phyloP scores from a whole-genome alignment of 2,113 vertebrate genomes.

The Pluvianellus socialis region DNA sequence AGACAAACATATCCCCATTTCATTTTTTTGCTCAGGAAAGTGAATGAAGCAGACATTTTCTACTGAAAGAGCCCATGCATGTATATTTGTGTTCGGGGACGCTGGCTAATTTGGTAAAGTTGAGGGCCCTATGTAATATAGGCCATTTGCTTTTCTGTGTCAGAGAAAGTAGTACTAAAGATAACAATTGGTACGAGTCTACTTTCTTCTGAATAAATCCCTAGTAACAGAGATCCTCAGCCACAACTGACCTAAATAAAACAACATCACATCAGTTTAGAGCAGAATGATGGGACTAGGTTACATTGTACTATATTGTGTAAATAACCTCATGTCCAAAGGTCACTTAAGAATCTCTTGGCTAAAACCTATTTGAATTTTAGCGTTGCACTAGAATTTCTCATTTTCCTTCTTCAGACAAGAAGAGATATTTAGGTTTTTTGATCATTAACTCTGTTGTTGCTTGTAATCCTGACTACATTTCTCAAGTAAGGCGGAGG shows the following conservation, averaged over 20 bases:
- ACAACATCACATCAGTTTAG: neutral
- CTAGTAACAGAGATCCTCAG: neutral
- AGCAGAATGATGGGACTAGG: neutral
- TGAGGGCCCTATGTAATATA: neutral
- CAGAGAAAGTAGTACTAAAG: neutral
- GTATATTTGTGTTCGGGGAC: rapidly evolving
- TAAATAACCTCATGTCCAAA: neutral
- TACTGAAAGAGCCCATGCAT: neutral
- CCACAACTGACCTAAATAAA: neutral
- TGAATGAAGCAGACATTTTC: neutral
- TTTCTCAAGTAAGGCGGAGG: neutral
- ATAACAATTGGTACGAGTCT: neutral
- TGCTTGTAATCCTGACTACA: neutral
- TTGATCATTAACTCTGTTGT: neutral
- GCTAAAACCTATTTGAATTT: neutral
- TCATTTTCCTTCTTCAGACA: neutral
- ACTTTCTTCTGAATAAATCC: neutral
- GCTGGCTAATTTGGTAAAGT: neutral
- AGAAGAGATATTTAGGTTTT: neutral
- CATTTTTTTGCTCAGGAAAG: neutral
- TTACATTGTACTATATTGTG: neutral
- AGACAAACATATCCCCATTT: rapidly evolving
- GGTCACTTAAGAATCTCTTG: neutral
- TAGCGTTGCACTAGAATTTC: neutral
- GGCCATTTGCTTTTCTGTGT: neutral